Evolutionary conservation across 2,888 invertebrate species (phyloP), one percentile per base, ranked within the genome.

Genomic region (Tenthredo distinguenda): DNA sequence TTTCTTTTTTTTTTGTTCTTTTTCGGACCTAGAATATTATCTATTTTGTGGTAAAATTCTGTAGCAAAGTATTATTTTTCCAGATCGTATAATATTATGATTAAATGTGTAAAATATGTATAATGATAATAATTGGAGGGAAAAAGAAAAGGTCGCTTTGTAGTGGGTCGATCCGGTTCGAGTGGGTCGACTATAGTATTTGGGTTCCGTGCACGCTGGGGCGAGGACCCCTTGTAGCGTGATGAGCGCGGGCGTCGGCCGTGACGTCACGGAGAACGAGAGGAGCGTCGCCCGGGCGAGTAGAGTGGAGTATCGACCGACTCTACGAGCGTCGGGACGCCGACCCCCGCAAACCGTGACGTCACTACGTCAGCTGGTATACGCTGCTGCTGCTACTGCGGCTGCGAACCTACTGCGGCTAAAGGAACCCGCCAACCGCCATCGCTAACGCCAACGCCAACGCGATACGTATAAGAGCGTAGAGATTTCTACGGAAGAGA

Each of bases 361-460:
- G 92, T 92, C 92, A 92, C 87, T 90, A 90, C 90, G 91, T 92
- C 92, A 92, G 92, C 92, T 92, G 92, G 91, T 91, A 88, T 90
- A 89, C 87, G 87, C 88, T 87, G 88, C 87, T 87, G 74, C 71
- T 90, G 89, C 87, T 86, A 86, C 40, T 81, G 86, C 87, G 86
- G 82, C 82, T 89, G 89, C 89, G 87, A 87, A 89, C 88, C 89
- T 82, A 83, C 79, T 55, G 40, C 86, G 84, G 85, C 87, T 62
- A 26, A 26, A 58, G 40, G 55, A 12, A 55, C 26, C 50, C 43
- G 58, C 84, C 43, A 40, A 62, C 55, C 74, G 74, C 87, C 86
- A 85, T 83, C 85, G 77, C 21, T 18, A 47, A 31, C 50, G 21
- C 26, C 4, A 74, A 74, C 43, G 43, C 74, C 40, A 74, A 74